Conservation (phyloP, 1,140 invertebrate genomes). For the Brachystomella parvula region DNA sequence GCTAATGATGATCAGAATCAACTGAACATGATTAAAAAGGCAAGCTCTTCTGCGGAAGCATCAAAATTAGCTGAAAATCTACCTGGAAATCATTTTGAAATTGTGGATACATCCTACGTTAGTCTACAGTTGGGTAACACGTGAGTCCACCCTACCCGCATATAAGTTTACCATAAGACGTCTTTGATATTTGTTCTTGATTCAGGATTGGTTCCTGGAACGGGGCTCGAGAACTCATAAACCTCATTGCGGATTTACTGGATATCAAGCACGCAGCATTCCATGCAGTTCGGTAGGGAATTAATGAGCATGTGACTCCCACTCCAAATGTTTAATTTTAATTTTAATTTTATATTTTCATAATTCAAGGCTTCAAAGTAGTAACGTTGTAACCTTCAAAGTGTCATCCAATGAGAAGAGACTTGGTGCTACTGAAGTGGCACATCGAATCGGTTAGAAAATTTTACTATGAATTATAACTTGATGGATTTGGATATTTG, state of each 20-base stretch:
- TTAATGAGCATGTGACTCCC: neutral
- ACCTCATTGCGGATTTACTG: conserved; percentile 53
- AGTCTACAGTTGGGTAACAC: conserved; percentile 6
- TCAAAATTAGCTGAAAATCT: neutral
- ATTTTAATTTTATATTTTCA: too few species aligned
- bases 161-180: too few species aligned
- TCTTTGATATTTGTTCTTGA: neutral
- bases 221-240: conserved; percentile 51
- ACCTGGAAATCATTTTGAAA: conserved; percentile 17
- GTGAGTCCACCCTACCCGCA: neutral
- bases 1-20: neutral
- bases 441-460: conserved; percentile 49
- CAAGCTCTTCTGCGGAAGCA: neutral
- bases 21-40: conserved; percentile 8
- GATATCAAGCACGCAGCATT: conserved; percentile 51
- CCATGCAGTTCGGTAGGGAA: conserved; percentile 9
- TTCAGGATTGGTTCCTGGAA: conserved; percentile 44
- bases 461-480: conserved; percentile 7
- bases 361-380: neutral
- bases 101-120: conserved; percentile 29
- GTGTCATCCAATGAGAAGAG: conserved; percentile 61
- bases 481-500: conserved; percentile 11
- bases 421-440: conserved; percentile 63
- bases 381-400: conserved; percentile 72
- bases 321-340: neutral